Evolutionary conservation across 1,140 invertebrate species (phyloP), one percentile per base, ranked within the genome.

Genomic region (Stegodyphus mimosarum): DNA sequence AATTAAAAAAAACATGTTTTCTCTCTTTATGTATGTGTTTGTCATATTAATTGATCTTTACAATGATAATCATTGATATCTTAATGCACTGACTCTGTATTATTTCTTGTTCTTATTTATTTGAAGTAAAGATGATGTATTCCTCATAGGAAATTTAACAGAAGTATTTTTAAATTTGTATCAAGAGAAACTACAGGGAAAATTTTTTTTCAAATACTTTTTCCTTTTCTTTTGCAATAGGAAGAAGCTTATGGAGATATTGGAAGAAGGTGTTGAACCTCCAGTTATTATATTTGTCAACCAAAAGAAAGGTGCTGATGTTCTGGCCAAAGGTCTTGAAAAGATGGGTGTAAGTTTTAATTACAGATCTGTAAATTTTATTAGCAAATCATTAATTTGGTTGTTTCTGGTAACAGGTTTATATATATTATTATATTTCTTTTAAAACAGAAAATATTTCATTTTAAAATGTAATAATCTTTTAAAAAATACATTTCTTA

Each of bases 201-300:
- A 60, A n/a, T n/a, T 60, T 2, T 60, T 60, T 60, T 15, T 60
- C 55, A 60, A 10, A n/a, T n/a, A n/a, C n/a, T n/a, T n/a, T n/a
- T 49, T 9, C 6, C 2, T 72, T 72, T 73, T 75, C 53, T 71
- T 60, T 60, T 76, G 7, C 15, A 13, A 67, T 78, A 91, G 91
- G 76, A 93, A 92, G 89, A 93, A 93, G 89, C 88, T 93, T 49
- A 77, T 93, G 66, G 89, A 91, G 70, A 91, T 93, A 33, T 89
- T 93, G n/a, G 89, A 91, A 71, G 71, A 94, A 81, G 95, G 96
- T 9, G 96, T 98, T 90, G 89, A 91, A 70, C 98, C 98, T 5
- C 99, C 99, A 2, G 95, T 99, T 75, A 99, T 99, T 89, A 99
- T 99, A 89, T 99, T 99, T 89, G 99, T 99, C 87, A 99, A 99